Evolutionary conservation across 2,888 invertebrate genomes (phyloP), one percentile per base, ranked within the genome.

Genomic region (Apotomis capreana): DNA sequence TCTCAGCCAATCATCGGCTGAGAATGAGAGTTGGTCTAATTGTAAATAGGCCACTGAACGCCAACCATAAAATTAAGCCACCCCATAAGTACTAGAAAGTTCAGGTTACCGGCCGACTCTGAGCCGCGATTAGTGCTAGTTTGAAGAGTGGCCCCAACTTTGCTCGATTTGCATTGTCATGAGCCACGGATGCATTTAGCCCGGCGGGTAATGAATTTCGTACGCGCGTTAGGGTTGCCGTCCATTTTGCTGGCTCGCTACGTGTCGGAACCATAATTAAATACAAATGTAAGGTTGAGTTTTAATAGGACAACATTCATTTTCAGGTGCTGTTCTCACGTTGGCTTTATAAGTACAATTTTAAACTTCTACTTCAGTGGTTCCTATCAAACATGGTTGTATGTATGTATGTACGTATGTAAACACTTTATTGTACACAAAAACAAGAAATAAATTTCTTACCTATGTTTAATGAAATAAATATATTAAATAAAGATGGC

Each of bases 101-200:
- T 6, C 13, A 15, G 26, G n/a, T 51, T n/a, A 58, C 37, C 49
- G 58, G 51, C 15, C 26, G 40, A 49, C 12, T 15, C 51, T 8
- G 40, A 51, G 57, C 69, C 58, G 63, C 37, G 61, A 58, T 69
- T 58, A 63, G 62, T n/a, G 36, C n/a, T 46, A 46, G 54, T 55
- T 69, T 60, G 12, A 71, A 54, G 26, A 64, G 55, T 51, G 51
- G 65, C 15, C 55, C 61, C 55, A 61, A 67, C 54, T 61, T 55
- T 36, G 37, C 51, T 51, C 57, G 60, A 71, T 67, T 67, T 67
- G 67, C 61, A 67, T 71, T 67, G 67, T 61, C 67, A 67, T 71
- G 55, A 57, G 61, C 61, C 55, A 36, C 67, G 60, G 49, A 60
- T 55, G 54, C 65, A 65, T 60, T 70, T 60, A 60, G 37, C 46